phyloP scores from a whole-genome alignment of 2,888 invertebrate species.

The Tenthredo scrophulariae region DNA sequence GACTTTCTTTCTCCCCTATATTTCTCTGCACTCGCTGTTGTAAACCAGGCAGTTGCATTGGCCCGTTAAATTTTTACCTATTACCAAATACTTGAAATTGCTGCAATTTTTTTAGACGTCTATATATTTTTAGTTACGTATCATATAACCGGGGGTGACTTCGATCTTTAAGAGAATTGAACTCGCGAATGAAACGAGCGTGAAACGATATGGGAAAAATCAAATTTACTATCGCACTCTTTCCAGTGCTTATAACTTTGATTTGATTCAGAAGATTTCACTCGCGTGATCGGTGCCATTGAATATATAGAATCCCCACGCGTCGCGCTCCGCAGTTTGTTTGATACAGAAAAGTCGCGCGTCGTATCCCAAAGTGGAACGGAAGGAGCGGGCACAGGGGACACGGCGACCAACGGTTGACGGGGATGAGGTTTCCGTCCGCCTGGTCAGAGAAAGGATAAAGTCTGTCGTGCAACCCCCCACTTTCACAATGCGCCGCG shows the following conservation, averaged over 20 bases:
- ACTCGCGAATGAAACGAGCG: constrained; percentile 3
- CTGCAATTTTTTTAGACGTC: background rate
- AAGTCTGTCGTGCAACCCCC: constrained; percentile 37
- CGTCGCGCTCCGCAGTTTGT: constrained; percentile 32
- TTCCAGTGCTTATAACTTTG: constrained; percentile 52
- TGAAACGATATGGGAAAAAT: constrained; percentile 29
- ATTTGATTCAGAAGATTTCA: constrained; percentile 44
- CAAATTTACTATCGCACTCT: constrained; percentile 36
- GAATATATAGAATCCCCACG: constrained; percentile 28
- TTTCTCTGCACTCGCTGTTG: background rate
- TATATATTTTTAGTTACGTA: background rate
- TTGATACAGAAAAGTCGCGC: constrained; percentile 45
- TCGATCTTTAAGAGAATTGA: constrained; percentile 12
- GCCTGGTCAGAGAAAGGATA: constrained; percentile 52
- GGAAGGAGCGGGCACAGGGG: background rate
- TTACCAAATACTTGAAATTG: background rate
- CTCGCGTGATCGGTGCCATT: constrained; percentile 41
- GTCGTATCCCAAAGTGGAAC: constrained; percentile 10
- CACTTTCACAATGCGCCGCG: constrained; percentile 62
- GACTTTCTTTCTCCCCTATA: background rate
- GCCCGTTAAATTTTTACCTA: background rate
- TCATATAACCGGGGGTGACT: background rate
- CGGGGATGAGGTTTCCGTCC: constrained; percentile 35
- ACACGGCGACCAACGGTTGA: constrained; percentile 10
- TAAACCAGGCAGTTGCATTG: background rate